Base-by-base conservation (phyloP, 2,113 vertebrate species). In the Neodon shergylaensis region DNA sequence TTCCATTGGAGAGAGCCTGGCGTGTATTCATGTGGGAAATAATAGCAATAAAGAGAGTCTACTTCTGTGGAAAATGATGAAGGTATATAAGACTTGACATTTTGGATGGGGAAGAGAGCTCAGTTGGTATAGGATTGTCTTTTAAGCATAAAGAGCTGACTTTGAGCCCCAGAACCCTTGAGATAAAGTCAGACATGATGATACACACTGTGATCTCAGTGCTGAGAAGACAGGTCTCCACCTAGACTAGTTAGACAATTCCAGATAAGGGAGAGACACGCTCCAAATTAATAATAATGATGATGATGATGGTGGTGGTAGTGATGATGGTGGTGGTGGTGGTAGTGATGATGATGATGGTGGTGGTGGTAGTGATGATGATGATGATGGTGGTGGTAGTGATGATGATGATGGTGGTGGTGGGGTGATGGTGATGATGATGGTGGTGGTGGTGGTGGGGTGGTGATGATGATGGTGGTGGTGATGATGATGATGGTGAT, bases 41-140 rank as follows among this genome's bases (percentile, higher is more conserved):
- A 92, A 88, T n/a, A 78, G 24, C 61, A 92, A 74, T 81, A 70
- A 85, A 85, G 36, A 6, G 31, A 70, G 44, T 70, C 49, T 86
- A 49, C 11, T 70, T 90, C 6, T 28, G 24, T 83, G 42, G 24
- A 83, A 31, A 84, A 76, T 28, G 58, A 54, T 68, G 6, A 83
- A n/a, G 44, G 14, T 74, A 89, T 82, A 61, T 44, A 16, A 52
- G 44, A 52, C 14, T 68, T n/a, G 31, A n/a, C 22, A 28, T 26
- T 54, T 63, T 36, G 63, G 28, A 24, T 44, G 24, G 65, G 42
- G 5, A 6, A 36, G 33, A 49, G 22, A 36, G 63, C 42, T 86
- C 42, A 49, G 4, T 68, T 68, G 83, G 17, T 36, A 13, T 33
- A 68, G 42, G 14, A 66, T 49, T 68, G 44, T 49, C 65, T 68